phyloP scores from a whole-genome alignment of 1,140 invertebrate genomes.

The Penaeus japonicus region DNA sequence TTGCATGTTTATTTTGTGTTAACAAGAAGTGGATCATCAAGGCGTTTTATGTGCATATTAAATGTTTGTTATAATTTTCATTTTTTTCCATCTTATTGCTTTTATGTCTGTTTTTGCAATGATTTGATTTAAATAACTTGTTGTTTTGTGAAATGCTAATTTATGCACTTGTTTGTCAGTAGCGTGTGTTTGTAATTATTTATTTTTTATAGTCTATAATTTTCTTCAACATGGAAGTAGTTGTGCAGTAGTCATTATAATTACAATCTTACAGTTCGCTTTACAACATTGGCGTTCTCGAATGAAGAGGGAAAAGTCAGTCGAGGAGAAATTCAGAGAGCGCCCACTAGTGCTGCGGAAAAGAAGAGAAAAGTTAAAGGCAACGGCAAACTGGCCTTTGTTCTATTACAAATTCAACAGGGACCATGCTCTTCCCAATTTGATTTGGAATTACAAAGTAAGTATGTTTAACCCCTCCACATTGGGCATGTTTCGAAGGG shows the following conservation, averaged over 20 bases:
- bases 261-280: conserved; percentile 73
- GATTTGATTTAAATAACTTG: no score
- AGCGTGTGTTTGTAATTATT: no score
- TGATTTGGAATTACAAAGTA: conserved; percentile 99
- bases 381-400: conserved; percentile 88
- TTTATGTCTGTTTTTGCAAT: no score
- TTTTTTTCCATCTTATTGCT: no score
- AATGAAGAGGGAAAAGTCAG: conserved; percentile 74
- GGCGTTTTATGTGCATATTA: no score
- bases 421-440: conserved; percentile 94
- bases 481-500: no score
- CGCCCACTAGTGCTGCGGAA: conserved; percentile 90
- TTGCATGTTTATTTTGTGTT: no score
- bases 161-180: no score
- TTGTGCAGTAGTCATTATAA: conserved; percentile 62
- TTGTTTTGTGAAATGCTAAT: no score
- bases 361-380: conserved; percentile 86
- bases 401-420: conserved; percentile 96
- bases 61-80: no score
- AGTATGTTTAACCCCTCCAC: no score
- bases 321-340: conserved; percentile 69
- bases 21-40: no score
- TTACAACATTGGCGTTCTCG: conserved; percentile 89
- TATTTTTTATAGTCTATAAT: background rate
- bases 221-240: background rate